These are phyloP conservation scores for Montipora foliosa DNA, from an alignment of 64 coral and sea anemone species.

Conservation along the genomic window DNA sequence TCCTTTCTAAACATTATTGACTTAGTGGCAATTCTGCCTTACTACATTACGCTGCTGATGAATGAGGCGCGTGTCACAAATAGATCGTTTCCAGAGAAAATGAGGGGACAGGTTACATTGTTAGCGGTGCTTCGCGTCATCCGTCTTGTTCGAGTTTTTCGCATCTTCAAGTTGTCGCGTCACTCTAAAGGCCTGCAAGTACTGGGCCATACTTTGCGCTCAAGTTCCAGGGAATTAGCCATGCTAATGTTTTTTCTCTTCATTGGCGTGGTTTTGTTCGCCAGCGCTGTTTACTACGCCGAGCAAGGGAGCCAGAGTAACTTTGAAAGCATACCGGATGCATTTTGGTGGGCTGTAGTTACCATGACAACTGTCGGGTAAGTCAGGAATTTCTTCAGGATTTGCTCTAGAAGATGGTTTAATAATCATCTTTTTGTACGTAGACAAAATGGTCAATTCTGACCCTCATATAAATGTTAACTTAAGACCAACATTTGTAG, in stretches of 20 bases:
- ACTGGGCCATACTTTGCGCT: constrained; percentile 90
- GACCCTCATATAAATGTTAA: no score
- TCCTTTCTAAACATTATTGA: constrained; percentile 97
- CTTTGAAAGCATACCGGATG: constrained; percentile 85
- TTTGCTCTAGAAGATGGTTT: no score
- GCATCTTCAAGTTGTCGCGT: constrained; percentile 98
- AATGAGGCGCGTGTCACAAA: constrained; percentile 52
- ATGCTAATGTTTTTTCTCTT: constrained; percentile 98
- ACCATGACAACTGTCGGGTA: constrained; percentile 98
- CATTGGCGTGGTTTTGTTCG: constrained; percentile 60
- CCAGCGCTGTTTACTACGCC: constrained; percentile 85
- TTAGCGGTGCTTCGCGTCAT: constrained; percentile 90
- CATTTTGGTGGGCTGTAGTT: constrained; percentile 99
- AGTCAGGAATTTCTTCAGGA: neutral
- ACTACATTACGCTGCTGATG: constrained; percentile 96
- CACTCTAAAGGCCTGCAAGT: constrained; percentile 95
- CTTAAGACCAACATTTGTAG: no score
- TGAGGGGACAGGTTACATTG: no score
- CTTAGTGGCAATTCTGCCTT: constrained; percentile 92
- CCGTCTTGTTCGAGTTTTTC: constrained; percentile 90
- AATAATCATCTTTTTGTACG: no score
- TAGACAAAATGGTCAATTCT: no score
- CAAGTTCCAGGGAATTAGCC: constrained; percentile 90
- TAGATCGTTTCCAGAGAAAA: no score
- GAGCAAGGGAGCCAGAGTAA: constrained; percentile 70